Percentiles rank a stretch among this genome's conserved stretches.
Conservation (phyloP, 2,888 invertebrate genomes). For the Oligia latruncula region DNA sequence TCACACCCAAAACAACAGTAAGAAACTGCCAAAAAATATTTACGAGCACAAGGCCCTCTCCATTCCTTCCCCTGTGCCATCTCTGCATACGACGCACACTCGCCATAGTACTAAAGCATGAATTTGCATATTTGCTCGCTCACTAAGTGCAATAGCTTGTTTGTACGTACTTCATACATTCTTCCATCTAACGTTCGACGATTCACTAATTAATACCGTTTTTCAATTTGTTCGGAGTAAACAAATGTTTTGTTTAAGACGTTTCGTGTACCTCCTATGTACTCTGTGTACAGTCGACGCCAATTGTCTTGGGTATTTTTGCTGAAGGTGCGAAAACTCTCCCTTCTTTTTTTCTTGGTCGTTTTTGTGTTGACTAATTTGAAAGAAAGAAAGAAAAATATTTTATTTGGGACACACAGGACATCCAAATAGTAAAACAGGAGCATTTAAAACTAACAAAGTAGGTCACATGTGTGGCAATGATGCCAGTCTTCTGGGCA, state of each 20-base stretch:
- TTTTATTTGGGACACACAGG: too few species aligned
- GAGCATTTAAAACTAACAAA: too few species aligned
- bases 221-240: slow-evolving; percentile 65
- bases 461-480: too few species aligned
- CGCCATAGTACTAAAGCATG: slow-evolving; percentile 81
- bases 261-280: background rate
- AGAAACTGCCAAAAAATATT: slow-evolving; percentile 2
- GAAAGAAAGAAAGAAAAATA: too few species aligned
- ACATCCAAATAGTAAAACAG: too few species aligned
- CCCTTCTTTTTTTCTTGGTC: background rate
- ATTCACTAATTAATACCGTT: slow-evolving; percentile 80
- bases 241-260: slow-evolving; percentile 65
- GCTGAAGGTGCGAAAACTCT: background rate
- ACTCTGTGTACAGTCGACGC: slow-evolving; percentile 41
- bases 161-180: slow-evolving; percentile 84
- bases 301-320: slow-evolving; percentile 27
- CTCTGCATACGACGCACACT: slow-evolving; percentile 83
- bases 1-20: background rate
- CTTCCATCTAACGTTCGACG: slow-evolving; percentile 76
- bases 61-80: slow-evolving; percentile 60
- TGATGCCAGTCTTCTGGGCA: too few species aligned
- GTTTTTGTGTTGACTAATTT: slow-evolving; percentile 13
- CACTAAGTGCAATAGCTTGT: slow-evolving; percentile 90
- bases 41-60: slow-evolving; percentile 61
- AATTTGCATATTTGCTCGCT: slow-evolving; percentile 88